These are phyloP conservation scores for Rhynchotus rufescens DNA, from an alignment of 2,797 vertebrate genomes.

Conservation along the genomic window DNA sequence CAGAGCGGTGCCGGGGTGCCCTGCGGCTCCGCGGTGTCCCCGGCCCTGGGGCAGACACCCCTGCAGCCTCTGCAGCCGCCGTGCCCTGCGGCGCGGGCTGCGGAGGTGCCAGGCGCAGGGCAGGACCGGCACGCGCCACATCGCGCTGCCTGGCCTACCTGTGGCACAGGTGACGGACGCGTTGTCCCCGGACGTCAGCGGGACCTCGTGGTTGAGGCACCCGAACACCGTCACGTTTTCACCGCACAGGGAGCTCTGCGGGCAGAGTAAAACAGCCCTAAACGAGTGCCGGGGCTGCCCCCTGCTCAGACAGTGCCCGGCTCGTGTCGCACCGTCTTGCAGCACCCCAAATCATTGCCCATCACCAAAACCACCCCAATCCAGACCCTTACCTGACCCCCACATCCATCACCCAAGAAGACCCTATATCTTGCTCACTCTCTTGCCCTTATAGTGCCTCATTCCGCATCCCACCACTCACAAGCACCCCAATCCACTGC, in stretches of 20 bases:
- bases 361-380: neutral
- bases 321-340: neutral
- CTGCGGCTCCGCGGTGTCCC: neutral
- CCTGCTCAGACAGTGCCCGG: neutral
- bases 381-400: no score
- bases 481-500: neutral
- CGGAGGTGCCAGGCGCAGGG: neutral
- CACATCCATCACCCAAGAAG: neutral
- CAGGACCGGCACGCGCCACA: neutral
- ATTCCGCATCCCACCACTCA: neutral
- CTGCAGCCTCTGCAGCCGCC: neutral
- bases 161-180: constrained; percentile 90
- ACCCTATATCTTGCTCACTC: no score
- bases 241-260: constrained; percentile 81
- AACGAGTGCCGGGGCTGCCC: neutral
- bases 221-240: constrained; percentile 94
- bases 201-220: constrained; percentile 94
- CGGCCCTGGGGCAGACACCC: neutral
- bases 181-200: constrained; percentile 88
- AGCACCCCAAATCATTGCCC: neutral
- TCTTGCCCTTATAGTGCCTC: neutral
- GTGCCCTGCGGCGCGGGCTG: neutral
- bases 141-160: constrained; percentile 78
- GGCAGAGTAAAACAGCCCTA: neutral
- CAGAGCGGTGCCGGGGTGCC: neutral